Evolutionary conservation across 2,888 invertebrate genomes (phyloP), one percentile per base, ranked within the genome.

Genomic region (Yponomeuta plumbellus): DNA sequence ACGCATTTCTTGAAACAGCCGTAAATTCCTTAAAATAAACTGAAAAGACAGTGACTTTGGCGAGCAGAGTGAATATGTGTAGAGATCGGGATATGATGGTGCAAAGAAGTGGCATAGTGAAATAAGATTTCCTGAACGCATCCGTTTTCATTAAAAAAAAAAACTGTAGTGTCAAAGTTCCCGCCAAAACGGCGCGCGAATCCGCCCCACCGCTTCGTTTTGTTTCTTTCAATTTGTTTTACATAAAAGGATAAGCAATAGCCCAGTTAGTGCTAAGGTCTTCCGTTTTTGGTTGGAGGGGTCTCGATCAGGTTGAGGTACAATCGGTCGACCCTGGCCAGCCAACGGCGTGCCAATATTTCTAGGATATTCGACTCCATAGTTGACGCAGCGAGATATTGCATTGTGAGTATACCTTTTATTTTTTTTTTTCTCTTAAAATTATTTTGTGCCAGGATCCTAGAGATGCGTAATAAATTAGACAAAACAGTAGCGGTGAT

Each of bases 1-100:
- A 97, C 97, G 85, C 97, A 97, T 91, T 97, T 97, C 89, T 92
- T 97, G 89, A 97, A 97, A 92, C 97, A 97, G 91, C 97, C 97
- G 94, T 97, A 96, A 95, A 93, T 93, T 85, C 69, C 70, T 70
- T 58, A 40, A 44, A 58, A 67, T 71, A 65, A 66, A 65, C 64
- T 56, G 44, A 5, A 17, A 69, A 68, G 66, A 69, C 68, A 74
- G 74, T 77, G 82, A 84, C 84, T 79, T 77, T 82, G 80, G 79
- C 85, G 82, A 90, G 78, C 82, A 81, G 77, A 84, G 44, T 52
- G 44, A 89, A 79, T 83, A 93, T 94, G 95, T 95, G 95, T 92
- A 94, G 95, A 76, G 95, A 95, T 92, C 92, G 95, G 88, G 95
- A 95, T 93, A 95, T 95, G 95, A 70, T 74, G 72, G 77, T 81